Conservation (phyloP, 2,113 vertebrate genomes). For the Nothobranchius furzeri region DNA sequence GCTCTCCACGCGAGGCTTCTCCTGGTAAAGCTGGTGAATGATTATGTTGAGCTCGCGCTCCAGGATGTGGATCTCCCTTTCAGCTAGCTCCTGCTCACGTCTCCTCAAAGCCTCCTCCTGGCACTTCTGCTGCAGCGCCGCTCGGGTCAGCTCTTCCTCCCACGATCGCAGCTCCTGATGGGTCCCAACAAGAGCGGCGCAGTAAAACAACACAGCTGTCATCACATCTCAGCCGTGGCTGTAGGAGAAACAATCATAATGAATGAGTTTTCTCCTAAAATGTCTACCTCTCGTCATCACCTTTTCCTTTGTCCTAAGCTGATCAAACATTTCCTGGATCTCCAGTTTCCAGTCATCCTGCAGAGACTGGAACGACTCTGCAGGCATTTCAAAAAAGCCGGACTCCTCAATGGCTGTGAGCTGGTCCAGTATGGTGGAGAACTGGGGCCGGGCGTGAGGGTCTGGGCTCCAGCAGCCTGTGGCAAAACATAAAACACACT, state of each 20-base stretch:
- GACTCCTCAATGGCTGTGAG: slow-evolving; percentile 95
- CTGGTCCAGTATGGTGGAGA: slow-evolving; percentile 89
- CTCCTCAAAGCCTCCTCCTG: slow-evolving; percentile 91
- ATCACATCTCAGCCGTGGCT: too few relatives aligned
- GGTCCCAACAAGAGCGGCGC: background rate
- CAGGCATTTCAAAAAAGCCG: slow-evolving; percentile 98
- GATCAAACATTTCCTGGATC: slow-evolving; percentile 98
- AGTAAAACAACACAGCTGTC: background rate
- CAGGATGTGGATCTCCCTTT: slow-evolving; percentile 94
- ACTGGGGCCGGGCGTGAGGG: slow-evolving; percentile 89
- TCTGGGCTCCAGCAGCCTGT: slow-evolving; percentile 95
- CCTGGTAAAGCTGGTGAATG: slow-evolving; percentile 97
- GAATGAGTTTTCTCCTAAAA: too few relatives aligned
- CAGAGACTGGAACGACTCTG: slow-evolving; percentile 94
- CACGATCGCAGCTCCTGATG: slow-evolving; percentile 91
- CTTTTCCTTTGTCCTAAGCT: slow-evolving; percentile 97
- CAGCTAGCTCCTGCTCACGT: slow-evolving; percentile 93
- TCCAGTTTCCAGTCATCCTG: slow-evolving; percentile 99
- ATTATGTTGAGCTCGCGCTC: slow-evolving; percentile 96
- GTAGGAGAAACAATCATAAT: too few relatives aligned
- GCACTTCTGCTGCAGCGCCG: slow-evolving; percentile 94
- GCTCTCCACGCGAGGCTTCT: slow-evolving; percentile 93
- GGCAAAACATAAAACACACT: slow-evolving; percentile 6
- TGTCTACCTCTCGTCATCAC: slow-evolving; percentile 52
- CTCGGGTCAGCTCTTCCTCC: slow-evolving; percentile 93